Evolutionary conservation across 1,140 invertebrate species (phyloP).

Genomic region (Teleogryllus occipitalis): DNA sequence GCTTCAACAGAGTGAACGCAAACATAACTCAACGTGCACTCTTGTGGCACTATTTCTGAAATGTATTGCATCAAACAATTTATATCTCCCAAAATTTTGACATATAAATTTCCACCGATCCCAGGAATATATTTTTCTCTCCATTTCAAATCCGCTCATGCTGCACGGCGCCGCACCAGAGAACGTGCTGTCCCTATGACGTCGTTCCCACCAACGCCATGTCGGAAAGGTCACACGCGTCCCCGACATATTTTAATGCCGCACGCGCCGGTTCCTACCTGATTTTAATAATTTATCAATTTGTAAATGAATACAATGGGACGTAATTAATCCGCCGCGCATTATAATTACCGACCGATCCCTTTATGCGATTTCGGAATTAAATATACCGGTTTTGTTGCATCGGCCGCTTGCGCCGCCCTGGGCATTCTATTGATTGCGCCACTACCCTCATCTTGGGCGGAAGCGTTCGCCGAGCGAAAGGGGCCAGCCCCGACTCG

Average conservation of each 20-base stretch:
- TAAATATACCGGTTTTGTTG: background rate
- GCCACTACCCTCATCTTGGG: background rate
- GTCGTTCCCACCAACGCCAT: background rate
- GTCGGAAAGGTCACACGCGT: background rate
- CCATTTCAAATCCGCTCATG: too few species aligned
- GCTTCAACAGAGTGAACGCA: too few species aligned
- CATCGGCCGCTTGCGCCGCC: background rate
- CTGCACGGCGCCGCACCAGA: too few species aligned
- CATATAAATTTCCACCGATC: too few species aligned
- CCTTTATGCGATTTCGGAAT: background rate
- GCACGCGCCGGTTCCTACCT: conserved; percentile 2
- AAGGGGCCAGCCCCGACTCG: too few species aligned
- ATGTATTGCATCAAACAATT: too few species aligned
- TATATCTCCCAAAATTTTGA: too few species aligned
- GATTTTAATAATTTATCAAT: conserved; percentile 6
- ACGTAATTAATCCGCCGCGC: background rate
- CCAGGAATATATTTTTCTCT: too few species aligned
- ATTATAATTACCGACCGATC: background rate
- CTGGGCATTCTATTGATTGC: background rate
- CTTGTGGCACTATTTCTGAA: too few species aligned
- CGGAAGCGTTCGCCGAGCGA: background rate
- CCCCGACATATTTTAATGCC: background rate
- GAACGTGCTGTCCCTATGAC: too few species aligned
- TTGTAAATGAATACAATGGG: conserved; percentile 5
- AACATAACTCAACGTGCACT: too few species aligned